Conservation (phyloP, 2,113 vertebrate genomes). For the Illadopsis cleaveri region DNA sequence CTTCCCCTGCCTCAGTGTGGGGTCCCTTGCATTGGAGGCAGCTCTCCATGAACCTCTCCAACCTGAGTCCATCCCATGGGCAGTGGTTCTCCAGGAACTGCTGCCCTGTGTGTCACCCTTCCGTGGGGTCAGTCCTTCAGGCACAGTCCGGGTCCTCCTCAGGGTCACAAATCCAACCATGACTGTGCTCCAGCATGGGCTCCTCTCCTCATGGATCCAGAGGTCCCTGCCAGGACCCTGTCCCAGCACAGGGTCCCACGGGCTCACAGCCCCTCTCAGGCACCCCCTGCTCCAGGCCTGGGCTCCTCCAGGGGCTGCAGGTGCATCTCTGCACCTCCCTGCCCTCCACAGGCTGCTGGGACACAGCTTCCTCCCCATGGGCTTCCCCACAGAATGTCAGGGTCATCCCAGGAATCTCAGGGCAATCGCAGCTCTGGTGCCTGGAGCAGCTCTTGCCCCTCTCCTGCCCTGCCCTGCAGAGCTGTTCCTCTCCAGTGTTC, state of each 20-base stretch:
- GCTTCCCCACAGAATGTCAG: neutral
- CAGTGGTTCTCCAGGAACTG: fast-evolving
- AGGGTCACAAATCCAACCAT: neutral
- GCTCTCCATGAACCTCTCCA: neutral
- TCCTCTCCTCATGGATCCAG: neutral
- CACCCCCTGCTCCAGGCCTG: neutral
- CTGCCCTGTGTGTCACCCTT: neutral
- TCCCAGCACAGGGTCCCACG: neutral
- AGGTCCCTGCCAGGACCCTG: neutral
- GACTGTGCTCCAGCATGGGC: neutral
- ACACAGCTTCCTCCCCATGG: neutral
- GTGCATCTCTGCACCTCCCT: neutral
- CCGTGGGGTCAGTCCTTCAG: neutral
- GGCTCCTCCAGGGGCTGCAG: neutral
- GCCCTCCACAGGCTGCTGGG: neutral
- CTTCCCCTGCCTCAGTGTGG: neutral
- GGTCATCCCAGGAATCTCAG: neutral
- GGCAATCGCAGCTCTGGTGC: neutral
- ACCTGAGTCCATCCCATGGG: neutral
- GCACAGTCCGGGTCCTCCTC: neutral
- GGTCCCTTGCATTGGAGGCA: neutral
- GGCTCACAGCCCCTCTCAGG: neutral
- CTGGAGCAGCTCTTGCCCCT: neutral
- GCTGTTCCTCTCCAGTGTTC: neutral
- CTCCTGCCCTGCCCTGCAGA: neutral